Evolutionary conservation across 30 jellyfish, hydroid and myxozoan species (phyloP).

Genomic region (Aurelia coerulea): DNA sequence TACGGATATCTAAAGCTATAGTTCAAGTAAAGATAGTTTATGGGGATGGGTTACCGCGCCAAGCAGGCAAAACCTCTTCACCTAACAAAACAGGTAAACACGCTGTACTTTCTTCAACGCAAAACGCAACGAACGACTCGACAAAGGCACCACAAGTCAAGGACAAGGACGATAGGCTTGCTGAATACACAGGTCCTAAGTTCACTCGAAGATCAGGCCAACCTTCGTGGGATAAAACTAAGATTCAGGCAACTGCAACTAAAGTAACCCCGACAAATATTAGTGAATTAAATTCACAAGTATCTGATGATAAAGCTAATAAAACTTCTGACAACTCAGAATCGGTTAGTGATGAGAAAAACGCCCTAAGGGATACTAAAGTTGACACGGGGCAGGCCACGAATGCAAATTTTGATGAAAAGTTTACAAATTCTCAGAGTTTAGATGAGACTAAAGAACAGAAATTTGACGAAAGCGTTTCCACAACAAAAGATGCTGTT

Average conservation of each 20-base stretch:
- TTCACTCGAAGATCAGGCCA: conserved; percentile 71
- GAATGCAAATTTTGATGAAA: background rate
- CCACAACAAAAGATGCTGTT: background rate
- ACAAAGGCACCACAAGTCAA: conserved; percentile 38
- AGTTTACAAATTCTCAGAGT: background rate
- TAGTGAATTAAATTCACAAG: background rate
- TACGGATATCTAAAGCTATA: conserved; percentile 70
- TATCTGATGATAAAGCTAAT: background rate
- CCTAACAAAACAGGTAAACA: conserved; percentile 36
- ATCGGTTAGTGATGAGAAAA: conserved; percentile 14
- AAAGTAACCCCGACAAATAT: conserved; percentile 21
- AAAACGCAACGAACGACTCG: conserved; percentile 4
- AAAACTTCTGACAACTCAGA: background rate
- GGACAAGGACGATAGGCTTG: conserved; percentile 53
- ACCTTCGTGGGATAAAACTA: conserved; percentile 58
- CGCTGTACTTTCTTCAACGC: conserved; percentile 14
- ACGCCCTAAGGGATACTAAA: background rate
- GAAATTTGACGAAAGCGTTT: background rate
- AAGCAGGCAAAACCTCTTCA: conserved; percentile 7
- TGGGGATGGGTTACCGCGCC: conserved; percentile 55
- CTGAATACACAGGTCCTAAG: conserved; percentile 78
- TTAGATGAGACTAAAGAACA: background rate
- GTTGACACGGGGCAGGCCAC: background rate
- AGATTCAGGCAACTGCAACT: background rate
- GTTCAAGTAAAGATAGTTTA: conserved; percentile 61